phyloP scores from a whole-genome alignment of 92 coral and sea anemone species.

The Actinostola sp. region DNA sequence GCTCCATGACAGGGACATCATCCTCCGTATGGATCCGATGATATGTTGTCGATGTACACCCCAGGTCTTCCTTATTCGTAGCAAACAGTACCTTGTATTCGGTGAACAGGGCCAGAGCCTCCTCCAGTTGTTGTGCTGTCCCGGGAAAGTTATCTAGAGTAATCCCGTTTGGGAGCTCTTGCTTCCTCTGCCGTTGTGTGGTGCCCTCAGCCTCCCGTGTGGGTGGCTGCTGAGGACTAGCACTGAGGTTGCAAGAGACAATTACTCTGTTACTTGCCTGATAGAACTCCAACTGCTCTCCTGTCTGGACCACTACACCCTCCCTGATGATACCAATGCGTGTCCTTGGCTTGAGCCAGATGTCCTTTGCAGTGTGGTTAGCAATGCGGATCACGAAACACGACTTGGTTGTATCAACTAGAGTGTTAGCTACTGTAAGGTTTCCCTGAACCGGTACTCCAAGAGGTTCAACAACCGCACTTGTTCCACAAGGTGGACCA shows the following conservation, averaged over 20 bases:
- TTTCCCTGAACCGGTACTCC: conserved; percentile 48
- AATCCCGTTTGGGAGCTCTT: conserved; percentile 24
- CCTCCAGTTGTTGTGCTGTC: conserved; percentile 32
- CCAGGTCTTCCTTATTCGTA: conserved; percentile 26
- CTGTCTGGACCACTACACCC: conserved; percentile 21
- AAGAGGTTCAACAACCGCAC: conserved; percentile 61
- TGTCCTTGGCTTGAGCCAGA: conserved; percentile 41
- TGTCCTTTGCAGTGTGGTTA: conserved; percentile 31
- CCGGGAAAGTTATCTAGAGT: conserved; percentile 53
- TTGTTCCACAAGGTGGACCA: conserved; percentile 60
- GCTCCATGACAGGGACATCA: conserved; percentile 17
- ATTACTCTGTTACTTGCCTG: conserved; percentile 43
- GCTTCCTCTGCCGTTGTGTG: conserved; percentile 15
- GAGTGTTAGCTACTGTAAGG: conserved; percentile 59
- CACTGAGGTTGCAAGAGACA: conserved; percentile 52
- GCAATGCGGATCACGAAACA: conserved; percentile 39
- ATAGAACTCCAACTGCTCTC: conserved; percentile 41
- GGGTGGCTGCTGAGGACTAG: conserved; percentile 46
- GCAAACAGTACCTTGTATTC: conserved; percentile 53
- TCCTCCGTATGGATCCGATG: conserved; percentile 27
- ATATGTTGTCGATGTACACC: conserved; percentile 22
- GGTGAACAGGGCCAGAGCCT: conserved; percentile 41
- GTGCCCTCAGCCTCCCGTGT: conserved; percentile 22
- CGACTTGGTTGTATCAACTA: conserved; percentile 58
- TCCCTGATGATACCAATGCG: conserved; percentile 30